Conservation (phyloP, 53 echinoderm and acorn worm genomes). For the Hippasteria phrygiana region DNA sequence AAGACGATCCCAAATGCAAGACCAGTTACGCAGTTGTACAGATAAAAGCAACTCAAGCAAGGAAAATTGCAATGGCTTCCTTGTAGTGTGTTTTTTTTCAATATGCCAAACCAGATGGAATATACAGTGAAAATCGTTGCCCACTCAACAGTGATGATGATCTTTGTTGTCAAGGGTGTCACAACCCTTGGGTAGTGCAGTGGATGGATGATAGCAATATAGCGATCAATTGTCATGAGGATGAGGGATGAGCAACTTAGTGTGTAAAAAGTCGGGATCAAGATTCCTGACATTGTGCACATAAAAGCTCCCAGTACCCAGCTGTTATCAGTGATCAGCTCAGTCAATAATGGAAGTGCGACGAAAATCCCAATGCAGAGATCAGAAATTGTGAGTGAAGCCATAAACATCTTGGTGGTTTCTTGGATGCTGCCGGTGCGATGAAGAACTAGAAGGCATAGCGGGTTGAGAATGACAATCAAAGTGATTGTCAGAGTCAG, state of each 20-base stretch:
- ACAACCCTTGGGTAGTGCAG: not conserved
- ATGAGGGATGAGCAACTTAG: not conserved
- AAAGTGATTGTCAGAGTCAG: not conserved
- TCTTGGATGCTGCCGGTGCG: conserved; percentile 5
- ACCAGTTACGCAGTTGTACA: not conserved
- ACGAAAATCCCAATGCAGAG: conserved; percentile 19
- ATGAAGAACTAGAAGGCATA: not conserved
- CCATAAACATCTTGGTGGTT: conserved; percentile 35
- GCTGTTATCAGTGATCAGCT: not conserved
- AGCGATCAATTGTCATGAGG: conserved; percentile 1
- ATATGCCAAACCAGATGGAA: not conserved
- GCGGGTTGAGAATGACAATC: not conserved
- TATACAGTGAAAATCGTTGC: too few species aligned
- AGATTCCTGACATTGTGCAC: not conserved
- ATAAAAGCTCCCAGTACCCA: conserved; percentile 11
- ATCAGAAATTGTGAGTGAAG: conserved; percentile 19
- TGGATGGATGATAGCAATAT: not conserved
- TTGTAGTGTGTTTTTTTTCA: not conserved
- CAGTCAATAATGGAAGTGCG: not conserved
- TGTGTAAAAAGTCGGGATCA: not conserved
- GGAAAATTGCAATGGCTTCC: not conserved
- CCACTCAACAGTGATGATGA: not conserved
- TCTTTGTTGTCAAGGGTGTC: not conserved
- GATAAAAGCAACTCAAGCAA: not conserved
- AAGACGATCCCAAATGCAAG: not conserved